Evolutionary conservation across 2,113 vertebrate species (phyloP).

Genomic region (Sphaerodactylus townsendi): DNA sequence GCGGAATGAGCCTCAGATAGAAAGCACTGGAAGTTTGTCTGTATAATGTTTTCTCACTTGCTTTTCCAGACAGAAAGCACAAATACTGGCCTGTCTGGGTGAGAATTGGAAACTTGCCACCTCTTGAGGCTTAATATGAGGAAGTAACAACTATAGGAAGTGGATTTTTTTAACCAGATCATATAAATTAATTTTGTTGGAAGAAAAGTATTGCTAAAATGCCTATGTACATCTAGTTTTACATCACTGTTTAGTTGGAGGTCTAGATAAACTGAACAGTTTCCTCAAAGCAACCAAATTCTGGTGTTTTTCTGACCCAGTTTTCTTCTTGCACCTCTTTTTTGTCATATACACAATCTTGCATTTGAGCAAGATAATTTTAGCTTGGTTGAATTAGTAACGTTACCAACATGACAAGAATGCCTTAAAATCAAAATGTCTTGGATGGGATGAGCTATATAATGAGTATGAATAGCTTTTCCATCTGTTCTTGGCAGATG

Average conservation of each 20-base stretch:
- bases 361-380: constrained; percentile 17
- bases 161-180: not conserved
- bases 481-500: constrained; percentile 26
- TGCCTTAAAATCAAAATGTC: constrained; percentile 24
- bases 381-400: constrained; percentile 14
- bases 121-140: too few species aligned
- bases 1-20: too few species aligned
- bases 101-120: too few species aligned
- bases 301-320: not conserved
- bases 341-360: not conserved
- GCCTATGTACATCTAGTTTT: not conserved
- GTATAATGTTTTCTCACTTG: too few species aligned
- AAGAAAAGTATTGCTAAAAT: not conserved
- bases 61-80: too few species aligned
- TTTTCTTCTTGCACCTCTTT: not conserved
- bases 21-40: too few species aligned
- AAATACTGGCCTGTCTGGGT: not conserved
- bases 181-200: not conserved
- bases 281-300: not conserved
- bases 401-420: constrained; percentile 23
- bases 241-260: too few species aligned
- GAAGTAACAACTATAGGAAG: not conserved
- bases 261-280: not conserved
- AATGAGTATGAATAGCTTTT: constrained; percentile 20
- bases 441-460: constrained; percentile 20